phyloP scores from a whole-genome alignment of 1,140 invertebrate species.

The Mesaphorura yosii region DNA sequence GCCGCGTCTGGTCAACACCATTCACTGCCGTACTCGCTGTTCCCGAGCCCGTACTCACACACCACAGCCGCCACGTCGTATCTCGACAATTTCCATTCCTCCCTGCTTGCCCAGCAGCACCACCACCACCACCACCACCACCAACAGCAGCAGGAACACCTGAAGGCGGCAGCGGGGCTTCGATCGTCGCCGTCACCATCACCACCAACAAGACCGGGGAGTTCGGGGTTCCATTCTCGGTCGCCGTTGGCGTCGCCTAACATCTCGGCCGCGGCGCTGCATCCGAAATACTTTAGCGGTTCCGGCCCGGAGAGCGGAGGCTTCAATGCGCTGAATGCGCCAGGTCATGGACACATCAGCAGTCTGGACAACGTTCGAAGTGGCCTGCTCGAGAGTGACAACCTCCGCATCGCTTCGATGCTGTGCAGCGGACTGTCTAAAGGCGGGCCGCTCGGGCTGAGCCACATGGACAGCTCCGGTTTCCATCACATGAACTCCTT shows the following conservation, averaged over 20 bases:
- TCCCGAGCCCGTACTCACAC: slow-evolving; percentile 13
- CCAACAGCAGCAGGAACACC: not conserved
- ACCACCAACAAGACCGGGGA: not conserved
- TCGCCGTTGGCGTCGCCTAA: too few species aligned
- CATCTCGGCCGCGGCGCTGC: slow-evolving; percentile 25
- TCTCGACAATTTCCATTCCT: slow-evolving; percentile 29
- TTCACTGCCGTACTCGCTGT: slow-evolving; percentile 23
- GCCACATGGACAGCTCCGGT: too few species aligned
- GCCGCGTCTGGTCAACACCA: slow-evolving; percentile 8
- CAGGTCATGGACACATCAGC: not conserved
- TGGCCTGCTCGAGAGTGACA: too few species aligned
- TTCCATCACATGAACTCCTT: too few species aligned
- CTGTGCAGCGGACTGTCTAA: too few species aligned
- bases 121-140: not conserved
- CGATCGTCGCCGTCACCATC: slow-evolving; percentile 1
- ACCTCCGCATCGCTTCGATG: too few species aligned
- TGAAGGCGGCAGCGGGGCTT: not conserved
- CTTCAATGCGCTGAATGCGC: slow-evolving; percentile 11
- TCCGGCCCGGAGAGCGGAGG: slow-evolving; percentile 20
- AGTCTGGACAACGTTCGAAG: not conserved
- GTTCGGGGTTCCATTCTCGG: not conserved
- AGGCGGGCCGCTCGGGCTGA: too few species aligned
- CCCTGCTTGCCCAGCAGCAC: slow-evolving; percentile 15
- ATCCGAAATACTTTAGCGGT: slow-evolving; percentile 24
- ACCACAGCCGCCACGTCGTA: slow-evolving; percentile 20